Conservation (phyloP, 35 echinoderm and acorn worm species). For the Ophiothrix spiculata region DNA sequence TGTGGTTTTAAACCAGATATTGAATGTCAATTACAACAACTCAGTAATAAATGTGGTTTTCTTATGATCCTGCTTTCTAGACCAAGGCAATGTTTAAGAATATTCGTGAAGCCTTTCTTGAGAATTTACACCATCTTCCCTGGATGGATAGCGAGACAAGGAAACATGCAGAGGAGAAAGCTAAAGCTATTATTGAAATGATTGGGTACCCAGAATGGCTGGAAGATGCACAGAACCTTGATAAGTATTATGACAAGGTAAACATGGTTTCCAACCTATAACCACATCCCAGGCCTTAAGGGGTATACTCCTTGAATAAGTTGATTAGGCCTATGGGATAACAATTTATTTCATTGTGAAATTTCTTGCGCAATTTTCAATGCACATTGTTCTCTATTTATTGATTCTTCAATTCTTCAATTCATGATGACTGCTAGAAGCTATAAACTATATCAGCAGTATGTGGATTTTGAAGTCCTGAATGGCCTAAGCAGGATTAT, state of each 20-base stretch:
- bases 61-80: slow-evolving; percentile 50
- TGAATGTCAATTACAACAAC: slow-evolving; percentile 28
- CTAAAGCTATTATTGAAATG: slow-evolving; percentile 49
- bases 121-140: slow-evolving; percentile 46
- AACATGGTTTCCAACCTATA: too few relatives aligned
- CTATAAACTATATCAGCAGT: too few relatives aligned
- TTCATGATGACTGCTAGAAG: too few relatives aligned
- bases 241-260: slow-evolving; percentile 71
- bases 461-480: too few relatives aligned
- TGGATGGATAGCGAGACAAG: slow-evolving; percentile 86
- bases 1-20: slow-evolving; percentile 63
- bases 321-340: too few relatives aligned
- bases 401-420: too few relatives aligned
- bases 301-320: too few relatives aligned
- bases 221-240: slow-evolving; percentile 45
- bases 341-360: too few relatives aligned
- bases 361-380: too few relatives aligned
- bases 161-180: slow-evolving; percentile 57
- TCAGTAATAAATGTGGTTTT: slow-evolving; percentile 56
- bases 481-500: too few relatives aligned
- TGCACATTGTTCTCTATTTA: too few relatives aligned
- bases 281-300: too few relatives aligned
- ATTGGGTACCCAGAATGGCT: slow-evolving; percentile 77
- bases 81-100: slow-evolving; percentile 50
- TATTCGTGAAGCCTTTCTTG: slow-evolving; percentile 59